Evolutionary conservation across 2,113 vertebrate genomes (phyloP).

Genomic region (Abramis brama): DNA sequence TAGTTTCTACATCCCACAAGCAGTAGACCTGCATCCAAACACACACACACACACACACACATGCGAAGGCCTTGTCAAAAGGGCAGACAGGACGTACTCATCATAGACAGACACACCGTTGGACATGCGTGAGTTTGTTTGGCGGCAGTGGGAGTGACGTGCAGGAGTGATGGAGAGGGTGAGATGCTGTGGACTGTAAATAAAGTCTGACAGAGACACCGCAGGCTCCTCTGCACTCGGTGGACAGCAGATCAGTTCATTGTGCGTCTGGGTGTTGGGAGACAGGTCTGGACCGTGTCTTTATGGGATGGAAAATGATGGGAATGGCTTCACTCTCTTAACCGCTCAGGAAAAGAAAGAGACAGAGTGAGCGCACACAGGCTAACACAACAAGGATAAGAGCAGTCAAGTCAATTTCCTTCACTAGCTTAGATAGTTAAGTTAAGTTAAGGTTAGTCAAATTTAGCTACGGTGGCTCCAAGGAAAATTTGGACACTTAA

Average conservation of each 20-base stretch:
- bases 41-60: not conserved
- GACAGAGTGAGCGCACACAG: not conserved
- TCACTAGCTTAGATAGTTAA: not conserved
- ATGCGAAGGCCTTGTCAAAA: not conserved
- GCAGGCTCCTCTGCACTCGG: not conserved
- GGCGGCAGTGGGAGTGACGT: not conserved
- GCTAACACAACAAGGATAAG: not conserved
- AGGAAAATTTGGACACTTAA: not conserved
- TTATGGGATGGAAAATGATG: slow-evolving; percentile 6
- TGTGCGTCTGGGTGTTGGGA: not conserved
- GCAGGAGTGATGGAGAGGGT: not conserved
- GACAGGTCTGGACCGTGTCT: slow-evolving; percentile 14
- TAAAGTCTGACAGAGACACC: slow-evolving; percentile 15
- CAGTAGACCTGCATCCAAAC: not conserved
- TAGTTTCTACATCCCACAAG: not conserved
- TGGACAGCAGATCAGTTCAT: not conserved
- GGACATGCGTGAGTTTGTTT: not conserved
- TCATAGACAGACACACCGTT: not conserved
- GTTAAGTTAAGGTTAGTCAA: too few species aligned
- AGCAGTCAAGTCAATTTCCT: not conserved
- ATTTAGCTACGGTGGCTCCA: too few species aligned
- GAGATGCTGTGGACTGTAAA: slow-evolving; percentile 14
- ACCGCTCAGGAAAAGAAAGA: not conserved
- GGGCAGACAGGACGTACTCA: not conserved
- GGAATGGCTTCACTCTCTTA: slow-evolving; percentile 6